Base-by-base conservation (phyloP, 2,113 vertebrate genomes). In the Sardina pilchardus region DNA sequence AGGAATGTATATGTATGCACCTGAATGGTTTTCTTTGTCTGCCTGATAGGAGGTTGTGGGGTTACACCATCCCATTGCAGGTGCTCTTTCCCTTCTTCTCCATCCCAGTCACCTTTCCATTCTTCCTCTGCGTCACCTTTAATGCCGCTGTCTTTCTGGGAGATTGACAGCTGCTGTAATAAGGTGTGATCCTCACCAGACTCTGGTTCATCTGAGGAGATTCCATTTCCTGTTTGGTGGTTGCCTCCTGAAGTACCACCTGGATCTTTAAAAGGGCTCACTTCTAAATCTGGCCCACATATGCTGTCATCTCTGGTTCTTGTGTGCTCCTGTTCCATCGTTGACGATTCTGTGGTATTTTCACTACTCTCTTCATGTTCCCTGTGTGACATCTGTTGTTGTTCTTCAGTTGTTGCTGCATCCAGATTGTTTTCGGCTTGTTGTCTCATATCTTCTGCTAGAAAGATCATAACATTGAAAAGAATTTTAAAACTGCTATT, bases 61-160 rank as follows among this genome's bases (percentile, higher is more conserved):
- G 26, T 4, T 9, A 50, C 48, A 50, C 48, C 48, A 17, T 50
- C 12, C 48, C 48, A 50, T 16, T 24, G 19, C 21, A 24, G 19
- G 5, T 6, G 19, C 53, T n/a, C 71, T 16, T 81, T 14, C 53
- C 91, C 87, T 24, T 90, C 83, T 0, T 81, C 53, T 26, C n/a
- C 84, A 6, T 93, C 90, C 86, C 82, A 93, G 83, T 83, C 85
- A 71, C 93, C 90, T n/a, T 90, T 82, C 90, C 89, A 91, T 85
- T 92, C 93, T 39, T 85, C 88, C 44, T 17, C 81, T 1, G 85
- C 59, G 0, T 30, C 88, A n/a, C 53, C 83, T 26, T 83, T 0
- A 24, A 9, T 36, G 1, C 14, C 4, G 39, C 53, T 84, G 0
- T 86, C 81, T 86, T 83, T 85, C 19, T 80, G 75, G n/a, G 86